phyloP scores from a whole-genome alignment of 1,140 invertebrate species.

The Homalodisca vitripennis region DNA sequence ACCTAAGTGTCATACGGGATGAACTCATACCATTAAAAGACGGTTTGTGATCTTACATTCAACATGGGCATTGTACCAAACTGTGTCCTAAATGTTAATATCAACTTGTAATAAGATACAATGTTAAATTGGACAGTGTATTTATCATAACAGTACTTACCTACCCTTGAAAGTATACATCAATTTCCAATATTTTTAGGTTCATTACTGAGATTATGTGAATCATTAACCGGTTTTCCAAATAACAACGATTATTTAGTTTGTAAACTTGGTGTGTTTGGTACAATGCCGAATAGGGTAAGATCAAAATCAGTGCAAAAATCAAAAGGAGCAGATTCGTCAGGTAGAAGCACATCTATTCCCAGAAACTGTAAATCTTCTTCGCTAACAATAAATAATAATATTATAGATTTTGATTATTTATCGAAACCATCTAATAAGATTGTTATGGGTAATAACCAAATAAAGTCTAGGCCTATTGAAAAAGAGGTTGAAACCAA shows the following conservation, averaged over 20 bases:
- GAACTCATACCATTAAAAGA: too few species aligned
- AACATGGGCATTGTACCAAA: too few species aligned
- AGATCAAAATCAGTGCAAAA: constrained; percentile 1
- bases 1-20: too few species aligned
- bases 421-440: not conserved
- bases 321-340: not conserved
- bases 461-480: not conserved
- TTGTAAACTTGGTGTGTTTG: not conserved
- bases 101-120: too few species aligned
- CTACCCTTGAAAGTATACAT: too few species aligned
- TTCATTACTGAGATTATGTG: not conserved
- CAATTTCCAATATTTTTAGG: constrained; percentile 9
- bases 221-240: not conserved
- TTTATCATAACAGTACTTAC: too few species aligned
- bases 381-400: not conserved
- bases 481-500: not conserved
- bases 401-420: not conserved
- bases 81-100: too few species aligned
- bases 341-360: not conserved
- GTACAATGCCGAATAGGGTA: constrained; percentile 1
- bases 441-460: not conserved
- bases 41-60: too few species aligned
- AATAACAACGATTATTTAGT: not conserved
- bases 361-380: not conserved
- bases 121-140: too few species aligned